Percentiles rank a stretch among this genome's conserved stretches.
phyloP scores from a whole-genome alignment of 2,888 invertebrate species.

The Tachina lurida region DNA sequence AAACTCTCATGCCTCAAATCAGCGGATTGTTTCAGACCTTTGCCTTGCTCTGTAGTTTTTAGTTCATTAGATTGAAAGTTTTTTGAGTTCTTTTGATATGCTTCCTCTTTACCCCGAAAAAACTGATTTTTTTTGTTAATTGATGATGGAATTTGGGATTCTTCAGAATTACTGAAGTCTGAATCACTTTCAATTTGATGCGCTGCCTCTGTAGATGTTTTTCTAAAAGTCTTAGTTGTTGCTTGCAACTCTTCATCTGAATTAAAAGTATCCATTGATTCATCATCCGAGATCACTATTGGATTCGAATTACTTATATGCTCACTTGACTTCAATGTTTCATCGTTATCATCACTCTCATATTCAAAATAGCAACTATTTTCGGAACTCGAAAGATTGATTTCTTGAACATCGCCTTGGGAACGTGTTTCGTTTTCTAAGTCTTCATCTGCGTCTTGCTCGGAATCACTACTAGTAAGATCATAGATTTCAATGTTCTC shows the following conservation, averaged over 20 bases:
- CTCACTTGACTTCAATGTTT: not conserved
- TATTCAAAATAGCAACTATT: slow-evolving; percentile 27
- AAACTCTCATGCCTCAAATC: not conserved
- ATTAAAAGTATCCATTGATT: not conserved
- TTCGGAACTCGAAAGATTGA: not conserved
- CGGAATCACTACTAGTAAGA: slow-evolving; percentile 16
- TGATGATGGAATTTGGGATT: not conserved
- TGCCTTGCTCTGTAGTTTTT: not conserved
- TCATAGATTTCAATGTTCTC: not conserved
- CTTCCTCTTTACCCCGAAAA: not conserved
- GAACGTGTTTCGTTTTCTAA: not conserved
- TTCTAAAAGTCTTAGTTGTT: not conserved
- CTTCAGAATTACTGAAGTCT: not conserved
- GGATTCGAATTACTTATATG: not conserved
- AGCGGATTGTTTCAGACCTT: not conserved
- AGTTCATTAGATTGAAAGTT: not conserved
- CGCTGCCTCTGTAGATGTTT: not conserved
- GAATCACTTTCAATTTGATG: not conserved
- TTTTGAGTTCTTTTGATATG: not conserved
- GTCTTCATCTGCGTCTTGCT: not conserved
- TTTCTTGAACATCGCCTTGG: not conserved
- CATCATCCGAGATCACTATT: slow-evolving; percentile 20
- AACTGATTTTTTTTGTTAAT: not conserved
- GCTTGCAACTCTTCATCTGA: not conserved
- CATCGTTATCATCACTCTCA: slow-evolving; percentile 1